Evolutionary conservation across 2,113 vertebrate genomes (phyloP).

Genomic region (Laterallus jamaicensis): DNA sequence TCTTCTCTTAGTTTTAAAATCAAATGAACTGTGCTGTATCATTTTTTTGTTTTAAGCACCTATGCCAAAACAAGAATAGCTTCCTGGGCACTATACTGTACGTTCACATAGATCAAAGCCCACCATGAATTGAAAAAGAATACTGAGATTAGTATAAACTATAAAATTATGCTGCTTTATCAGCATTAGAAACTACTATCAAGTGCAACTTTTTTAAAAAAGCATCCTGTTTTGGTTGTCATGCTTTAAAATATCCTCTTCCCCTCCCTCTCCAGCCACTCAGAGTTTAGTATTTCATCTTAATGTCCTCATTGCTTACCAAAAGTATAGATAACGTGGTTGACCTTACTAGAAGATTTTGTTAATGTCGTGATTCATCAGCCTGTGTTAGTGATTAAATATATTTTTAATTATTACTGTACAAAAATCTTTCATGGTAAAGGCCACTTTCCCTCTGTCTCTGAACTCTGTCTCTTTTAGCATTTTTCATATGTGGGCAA

Average conservation of each 20-base stretch:
- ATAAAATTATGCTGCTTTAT: constrained; percentile 7
- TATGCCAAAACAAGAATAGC: neutral
- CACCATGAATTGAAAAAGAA: neutral
- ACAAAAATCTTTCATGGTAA: constrained; percentile 31
- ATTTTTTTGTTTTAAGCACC: neutral
- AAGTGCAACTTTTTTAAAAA: neutral
- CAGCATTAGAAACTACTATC: neutral
- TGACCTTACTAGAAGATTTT: constrained; percentile 35
- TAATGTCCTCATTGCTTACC: constrained; percentile 17
- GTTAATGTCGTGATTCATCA: constrained; percentile 10
- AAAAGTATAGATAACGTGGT: neutral
- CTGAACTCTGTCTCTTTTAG: neutral
- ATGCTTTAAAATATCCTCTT: neutral
- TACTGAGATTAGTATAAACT: neutral
- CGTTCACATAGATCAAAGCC: neutral
- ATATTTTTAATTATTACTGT: constrained; percentile 36
- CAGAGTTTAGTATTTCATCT: constrained; percentile 44
- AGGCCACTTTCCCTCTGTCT: constrained; percentile 13
- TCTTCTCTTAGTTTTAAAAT: neutral
- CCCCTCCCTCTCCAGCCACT: neutral
- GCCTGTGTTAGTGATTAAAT: constrained; percentile 17
- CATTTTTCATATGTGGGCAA: neutral
- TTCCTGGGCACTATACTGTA: neutral
- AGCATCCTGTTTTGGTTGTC: neutral
- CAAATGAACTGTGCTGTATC: neutral